Base-by-base conservation (phyloP, 2,888 invertebrate species). In the Lordiphosa andalusiaca region DNA sequence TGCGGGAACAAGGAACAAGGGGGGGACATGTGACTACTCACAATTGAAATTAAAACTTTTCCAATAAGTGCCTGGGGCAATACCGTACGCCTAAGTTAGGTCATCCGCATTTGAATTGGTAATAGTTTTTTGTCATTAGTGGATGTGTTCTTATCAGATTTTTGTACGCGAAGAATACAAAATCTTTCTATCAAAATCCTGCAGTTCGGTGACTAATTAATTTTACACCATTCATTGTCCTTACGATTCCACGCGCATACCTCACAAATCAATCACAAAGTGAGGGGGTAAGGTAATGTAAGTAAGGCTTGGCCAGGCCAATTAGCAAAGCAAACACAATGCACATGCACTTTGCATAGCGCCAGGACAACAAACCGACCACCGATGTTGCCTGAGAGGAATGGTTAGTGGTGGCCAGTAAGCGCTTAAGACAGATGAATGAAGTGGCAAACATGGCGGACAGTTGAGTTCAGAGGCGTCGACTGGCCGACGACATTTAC, bases 351-450 rank as follows among this genome's bases (percentile, higher is more conserved):
- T 75, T 83, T 75, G 76, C 76, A 75, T 80, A 73, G 82, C 74
- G 74, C 78, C 74, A 63, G 47, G 50, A 62, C 52, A 51, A 55
- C 51, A 52, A 38, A 19, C 21, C 50, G 48, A 41, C 35, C 25
- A 46, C 10, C 55, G n/a, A 7, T 13, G 42, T 30, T 9, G 36
- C 12, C 6, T 13, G 10, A 9, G 30, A 2, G 13, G 13, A 25
- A 25, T 30, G 16, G 13, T 30, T 1, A 12, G 16, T 16, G 16
- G 16, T 16, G 16, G 44, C 39, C 39, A 40, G 69, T 46, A 63
- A 71, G 84, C 81, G 70, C 82, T 80, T 77, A 80, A 80, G 82
- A 77, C 82, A 80, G 74, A 80, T 74, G 78, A 68, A 78, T 83
- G 77, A 83, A 81, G 84, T 78, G 77, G 81, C 77, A 78, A 78